Conservation (phyloP, 2,113 vertebrate species). For the Cnemophilus loriae region DNA sequence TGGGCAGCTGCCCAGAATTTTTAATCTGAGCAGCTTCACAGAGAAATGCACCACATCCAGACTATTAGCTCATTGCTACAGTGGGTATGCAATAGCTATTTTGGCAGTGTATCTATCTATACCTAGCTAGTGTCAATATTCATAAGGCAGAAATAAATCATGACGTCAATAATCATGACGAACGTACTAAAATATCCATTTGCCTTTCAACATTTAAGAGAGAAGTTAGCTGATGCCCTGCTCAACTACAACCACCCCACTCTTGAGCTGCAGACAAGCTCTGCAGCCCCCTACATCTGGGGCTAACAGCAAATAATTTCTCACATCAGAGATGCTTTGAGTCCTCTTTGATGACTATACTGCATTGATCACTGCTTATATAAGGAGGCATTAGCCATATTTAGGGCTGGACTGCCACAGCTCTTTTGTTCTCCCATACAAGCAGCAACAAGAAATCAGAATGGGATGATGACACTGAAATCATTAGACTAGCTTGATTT, state of each 20-base stretch:
- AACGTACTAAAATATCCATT: background rate
- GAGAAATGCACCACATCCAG: background rate
- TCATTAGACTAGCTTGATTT: background rate
- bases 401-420: background rate
- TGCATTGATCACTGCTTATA: background rate
- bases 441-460: background rate
- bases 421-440: background rate
- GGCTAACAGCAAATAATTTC: background rate
- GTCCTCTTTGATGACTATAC: background rate
- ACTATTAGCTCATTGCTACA: background rate
- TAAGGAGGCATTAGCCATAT: background rate
- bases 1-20: no score
- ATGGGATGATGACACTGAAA: background rate
- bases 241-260: background rate
- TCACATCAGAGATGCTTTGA: background rate
- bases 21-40: background rate
- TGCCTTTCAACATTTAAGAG: background rate
- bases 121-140: background rate
- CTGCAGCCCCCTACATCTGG: background rate
- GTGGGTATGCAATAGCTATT: background rate
- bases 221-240: background rate
- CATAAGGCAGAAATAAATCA: background rate
- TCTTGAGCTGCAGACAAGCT: background rate
- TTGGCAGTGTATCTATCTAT: background rate
- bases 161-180: fast-evolving